Base-by-base conservation (phyloP, 2,888 invertebrate species). In the Atethmia centrago region DNA sequence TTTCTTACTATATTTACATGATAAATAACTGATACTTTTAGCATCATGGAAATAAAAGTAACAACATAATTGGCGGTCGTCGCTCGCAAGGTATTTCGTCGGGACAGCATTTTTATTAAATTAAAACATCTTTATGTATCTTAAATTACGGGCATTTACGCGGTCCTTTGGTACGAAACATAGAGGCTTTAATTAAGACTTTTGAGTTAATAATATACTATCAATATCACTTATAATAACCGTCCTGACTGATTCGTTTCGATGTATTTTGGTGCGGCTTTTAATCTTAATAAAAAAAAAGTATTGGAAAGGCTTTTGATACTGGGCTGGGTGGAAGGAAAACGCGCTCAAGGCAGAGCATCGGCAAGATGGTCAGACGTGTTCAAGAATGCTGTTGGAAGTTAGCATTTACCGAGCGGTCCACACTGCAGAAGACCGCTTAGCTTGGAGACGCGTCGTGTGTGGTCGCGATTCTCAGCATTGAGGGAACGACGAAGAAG, bases 21-120 rank as follows among this genome's bases (percentile, higher is more conserved):
- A 71, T 74, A 80, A 80, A 77, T 49, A 74, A 63, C 53, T 36
- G 74, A 80, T 65, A 61, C 45, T 66, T 59, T 55, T 53, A 63
- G 45, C 62, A 59, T 14, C 21, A 25, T 66, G 40, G n/a, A 47
- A 42, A 51, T 56, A 65, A 82, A 82, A 79, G 53, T 65, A 79
- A 62, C 51, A 51, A 53, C 53, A 9, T 79, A 78, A 78, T 82
- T 82, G 61, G n/a, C 36, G 83, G 83, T 65, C 82, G 66, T 65
- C 78, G 51, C 14, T 67, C 79, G 80, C 3, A 19, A 82, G 82
- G 78, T 56, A 79, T 82, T 82, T 78, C 62, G 70, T 71, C 56
- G 83, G 61, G 61, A 31, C 77, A 25, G 31, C 79, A 47, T 56
- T 71, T 73, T 79, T 79, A 78, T 58, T 71, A 82, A 79, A 62